These are phyloP conservation scores for Chrysochloris asiatica DNA, from an alignment of 2,113 vertebrate genomes.

Conservation along the genomic window DNA sequence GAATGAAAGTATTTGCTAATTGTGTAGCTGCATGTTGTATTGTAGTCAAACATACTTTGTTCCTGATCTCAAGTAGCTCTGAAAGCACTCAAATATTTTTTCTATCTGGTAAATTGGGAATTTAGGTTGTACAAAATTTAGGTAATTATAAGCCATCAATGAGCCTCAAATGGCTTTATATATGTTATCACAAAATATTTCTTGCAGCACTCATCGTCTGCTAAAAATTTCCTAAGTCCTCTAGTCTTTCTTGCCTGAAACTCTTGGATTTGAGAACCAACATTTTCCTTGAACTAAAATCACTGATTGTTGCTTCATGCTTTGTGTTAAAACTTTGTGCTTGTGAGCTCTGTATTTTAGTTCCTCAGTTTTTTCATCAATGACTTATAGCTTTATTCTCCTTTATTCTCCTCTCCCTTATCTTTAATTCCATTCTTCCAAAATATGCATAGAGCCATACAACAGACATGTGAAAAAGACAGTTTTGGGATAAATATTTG, in stretches of 20 bases:
- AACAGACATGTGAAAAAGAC: neutral
- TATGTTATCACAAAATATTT: constrained; percentile 20
- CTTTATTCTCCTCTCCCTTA: constrained; percentile 5
- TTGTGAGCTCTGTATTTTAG: neutral
- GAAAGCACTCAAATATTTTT: neutral
- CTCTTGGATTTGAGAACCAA: too few species aligned
- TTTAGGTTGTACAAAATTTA: constrained; percentile 1
- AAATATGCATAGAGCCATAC: neutral
- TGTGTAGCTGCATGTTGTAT: neutral
- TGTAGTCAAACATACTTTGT: constrained; percentile 7
- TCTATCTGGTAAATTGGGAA: neutral
- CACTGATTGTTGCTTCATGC: neutral
- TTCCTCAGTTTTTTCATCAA: neutral
- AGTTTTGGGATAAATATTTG: too few species aligned
- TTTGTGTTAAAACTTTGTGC: neutral
- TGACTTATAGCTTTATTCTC: too few species aligned
- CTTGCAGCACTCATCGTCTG: constrained; percentile 27
- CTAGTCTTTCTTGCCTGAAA: neutral
- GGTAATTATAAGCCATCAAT: neutral
- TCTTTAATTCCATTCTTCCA: constrained; percentile 2
- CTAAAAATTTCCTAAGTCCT: constrained; percentile 15
- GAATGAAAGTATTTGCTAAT: neutral
- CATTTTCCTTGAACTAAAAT: constrained; percentile 16
- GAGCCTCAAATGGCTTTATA: neutral
- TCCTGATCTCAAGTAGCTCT: neutral